Conservation (phyloP, 2,797 vertebrate species). For the Babyrousa celebensis region DNA sequence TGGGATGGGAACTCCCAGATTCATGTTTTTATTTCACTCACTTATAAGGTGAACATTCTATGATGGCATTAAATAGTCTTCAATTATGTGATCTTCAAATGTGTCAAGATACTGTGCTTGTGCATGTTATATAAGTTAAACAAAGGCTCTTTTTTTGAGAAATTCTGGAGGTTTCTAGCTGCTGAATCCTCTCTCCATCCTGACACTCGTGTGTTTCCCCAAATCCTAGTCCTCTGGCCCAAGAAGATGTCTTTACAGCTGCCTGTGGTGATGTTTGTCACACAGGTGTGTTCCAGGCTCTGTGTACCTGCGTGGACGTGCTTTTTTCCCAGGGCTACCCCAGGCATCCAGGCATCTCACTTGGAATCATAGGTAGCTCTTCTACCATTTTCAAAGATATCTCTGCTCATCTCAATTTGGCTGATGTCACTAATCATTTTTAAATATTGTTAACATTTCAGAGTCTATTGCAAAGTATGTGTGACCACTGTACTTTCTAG, state of each 20-base stretch:
- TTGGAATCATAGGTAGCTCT: rapidly evolving
- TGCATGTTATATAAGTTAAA: background rate
- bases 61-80: background rate
- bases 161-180: too few relatives aligned
- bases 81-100: too few relatives aligned
- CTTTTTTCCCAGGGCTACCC: rapidly evolving
- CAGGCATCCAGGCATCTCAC: background rate
- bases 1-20: too few relatives aligned
- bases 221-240: too few relatives aligned
- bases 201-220: rapidly evolving
- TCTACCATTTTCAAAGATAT: background rate
- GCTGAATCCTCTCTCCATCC: background rate
- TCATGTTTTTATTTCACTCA: background rate
- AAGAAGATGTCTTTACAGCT: rapidly evolving
- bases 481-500: rapidly evolving
- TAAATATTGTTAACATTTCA: background rate
- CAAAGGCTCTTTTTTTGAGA: background rate
- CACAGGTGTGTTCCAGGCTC: background rate
- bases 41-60: background rate
- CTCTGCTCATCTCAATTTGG: background rate
- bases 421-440: background rate
- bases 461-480: rapidly evolving
- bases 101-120: too few relatives aligned
- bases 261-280: rapidly evolving
- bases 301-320: rapidly evolving